phyloP scores from a whole-genome alignment of 2,797 vertebrate genomes.

The Chaunax sp. region DNA sequence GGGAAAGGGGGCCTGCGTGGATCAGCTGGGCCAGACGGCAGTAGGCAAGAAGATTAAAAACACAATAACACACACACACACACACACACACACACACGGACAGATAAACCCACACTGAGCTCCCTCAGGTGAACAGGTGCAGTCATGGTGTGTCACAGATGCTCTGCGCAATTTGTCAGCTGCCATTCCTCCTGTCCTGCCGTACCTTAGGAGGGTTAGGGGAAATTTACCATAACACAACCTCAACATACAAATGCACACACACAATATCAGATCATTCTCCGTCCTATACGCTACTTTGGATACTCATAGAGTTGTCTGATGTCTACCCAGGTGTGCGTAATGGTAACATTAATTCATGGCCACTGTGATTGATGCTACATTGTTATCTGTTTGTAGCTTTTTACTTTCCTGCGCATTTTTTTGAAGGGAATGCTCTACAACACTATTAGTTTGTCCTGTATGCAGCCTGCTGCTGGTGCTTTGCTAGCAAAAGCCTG shows the following conservation, averaged over 20 bases:
- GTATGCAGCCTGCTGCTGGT: too few species aligned
- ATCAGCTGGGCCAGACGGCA: conserved; percentile 70
- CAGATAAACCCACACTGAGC: conserved; percentile 64
- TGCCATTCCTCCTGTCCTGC: conserved; percentile 77
- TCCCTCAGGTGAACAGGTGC: conserved; percentile 82
- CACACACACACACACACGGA: conserved; percentile 45
- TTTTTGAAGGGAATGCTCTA: conserved; percentile 19
- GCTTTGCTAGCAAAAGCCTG: conserved; percentile 28
- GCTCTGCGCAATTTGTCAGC: conserved; percentile 73
- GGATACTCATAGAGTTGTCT: conserved; percentile 29
- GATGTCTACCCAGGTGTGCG: conserved; percentile 42
- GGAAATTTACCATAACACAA: conserved; percentile 53
- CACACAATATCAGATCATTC: conserved; percentile 28
- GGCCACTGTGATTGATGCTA: conserved; percentile 1
- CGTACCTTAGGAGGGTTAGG: conserved; percentile 49
- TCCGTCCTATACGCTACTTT: conserved; percentile 15
- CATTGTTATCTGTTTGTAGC: conserved; percentile 10
- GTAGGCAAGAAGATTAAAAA: conserved; percentile 72
- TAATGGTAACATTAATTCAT: conserved; percentile 25
- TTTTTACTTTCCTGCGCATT: conserved; percentile 11
- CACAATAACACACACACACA: conserved; percentile 59
- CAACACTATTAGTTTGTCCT: conserved; percentile 11
- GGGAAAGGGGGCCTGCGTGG: conserved; percentile 23
- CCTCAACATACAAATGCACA: conserved; percentile 27
- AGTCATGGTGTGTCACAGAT: conserved; percentile 74